phyloP scores from a whole-genome alignment of 35 echinoderm and acorn worm species.

The Ptychodera flava region DNA sequence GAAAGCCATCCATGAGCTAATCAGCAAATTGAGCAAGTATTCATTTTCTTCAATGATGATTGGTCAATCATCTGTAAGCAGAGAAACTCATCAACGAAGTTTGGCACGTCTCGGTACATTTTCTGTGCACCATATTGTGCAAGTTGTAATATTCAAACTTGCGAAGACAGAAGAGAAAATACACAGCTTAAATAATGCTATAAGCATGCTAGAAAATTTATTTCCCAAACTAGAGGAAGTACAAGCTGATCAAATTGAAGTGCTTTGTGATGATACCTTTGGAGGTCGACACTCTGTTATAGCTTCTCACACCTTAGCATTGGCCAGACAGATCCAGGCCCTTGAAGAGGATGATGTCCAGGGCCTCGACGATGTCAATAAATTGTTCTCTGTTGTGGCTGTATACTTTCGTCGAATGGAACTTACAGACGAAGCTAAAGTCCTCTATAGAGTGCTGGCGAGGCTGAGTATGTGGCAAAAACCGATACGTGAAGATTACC shows the following conservation, averaged over 20 bases:
- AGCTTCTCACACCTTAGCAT: neutral
- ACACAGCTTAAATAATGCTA: neutral
- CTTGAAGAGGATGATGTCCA: too few relatives aligned
- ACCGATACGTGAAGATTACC: too few relatives aligned
- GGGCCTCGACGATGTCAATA: too few relatives aligned
- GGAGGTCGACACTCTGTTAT: neutral
- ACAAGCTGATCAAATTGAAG: neutral
- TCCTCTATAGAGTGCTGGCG: too few relatives aligned
- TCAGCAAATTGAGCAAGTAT: neutral
- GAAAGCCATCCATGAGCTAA: neutral
- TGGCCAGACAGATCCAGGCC: too few relatives aligned
- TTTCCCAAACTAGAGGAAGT: neutral
- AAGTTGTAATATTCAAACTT: neutral
- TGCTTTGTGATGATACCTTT: neutral
- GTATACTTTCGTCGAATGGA: too few relatives aligned
- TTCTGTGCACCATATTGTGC: neutral
- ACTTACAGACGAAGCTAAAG: too few relatives aligned
- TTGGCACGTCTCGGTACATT: neutral
- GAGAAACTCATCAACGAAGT: neutral
- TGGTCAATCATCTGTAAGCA: neutral
- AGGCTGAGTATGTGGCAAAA: too few relatives aligned
- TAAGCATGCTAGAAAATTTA: neutral
- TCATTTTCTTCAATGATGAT: neutral
- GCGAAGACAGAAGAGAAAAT: neutral
- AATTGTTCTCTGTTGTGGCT: too few relatives aligned